Evolutionary conservation across 2,797 vertebrate genomes (phyloP).

Genomic region (Malurus splendens): DNA sequence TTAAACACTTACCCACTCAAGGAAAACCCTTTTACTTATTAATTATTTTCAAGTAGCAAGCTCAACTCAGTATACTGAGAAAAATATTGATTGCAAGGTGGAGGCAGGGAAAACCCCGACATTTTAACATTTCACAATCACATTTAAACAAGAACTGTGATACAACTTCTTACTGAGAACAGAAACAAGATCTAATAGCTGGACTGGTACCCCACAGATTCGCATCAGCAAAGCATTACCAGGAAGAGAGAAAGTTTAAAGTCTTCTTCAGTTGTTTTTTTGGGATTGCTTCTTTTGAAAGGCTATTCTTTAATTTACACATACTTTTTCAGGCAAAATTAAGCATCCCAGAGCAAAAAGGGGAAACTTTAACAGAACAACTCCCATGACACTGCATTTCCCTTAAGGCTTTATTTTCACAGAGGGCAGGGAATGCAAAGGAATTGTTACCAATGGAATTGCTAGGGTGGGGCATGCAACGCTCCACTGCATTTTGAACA

Average conservation of each 20-base stretch:
- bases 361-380: not conserved
- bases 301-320: not conserved
- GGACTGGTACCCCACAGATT: not conserved
- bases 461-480: not conserved
- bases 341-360: not conserved
- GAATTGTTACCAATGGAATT: not conserved
- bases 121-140: not conserved
- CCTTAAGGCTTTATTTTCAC: not conserved
- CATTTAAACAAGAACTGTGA: not conserved
- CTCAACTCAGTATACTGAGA: not conserved
- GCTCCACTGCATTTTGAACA: not conserved
- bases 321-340: not conserved
- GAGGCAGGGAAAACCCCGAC: not conserved
- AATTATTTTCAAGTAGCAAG: not conserved
- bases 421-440: not conserved
- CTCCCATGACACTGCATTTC: not conserved
- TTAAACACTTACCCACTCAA: not conserved
- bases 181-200: not conserved
- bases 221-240: not conserved
- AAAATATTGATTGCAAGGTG: not conserved
- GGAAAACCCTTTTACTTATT: not conserved
- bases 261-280: not conserved
- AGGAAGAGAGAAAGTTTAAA: not conserved
- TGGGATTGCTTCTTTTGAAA: not conserved
- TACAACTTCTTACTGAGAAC: accelerated